Evolutionary conservation across 2,797 vertebrate species (phyloP), one percentile per base, ranked within the genome.

Genomic region (Gobio occitaniae): DNA sequence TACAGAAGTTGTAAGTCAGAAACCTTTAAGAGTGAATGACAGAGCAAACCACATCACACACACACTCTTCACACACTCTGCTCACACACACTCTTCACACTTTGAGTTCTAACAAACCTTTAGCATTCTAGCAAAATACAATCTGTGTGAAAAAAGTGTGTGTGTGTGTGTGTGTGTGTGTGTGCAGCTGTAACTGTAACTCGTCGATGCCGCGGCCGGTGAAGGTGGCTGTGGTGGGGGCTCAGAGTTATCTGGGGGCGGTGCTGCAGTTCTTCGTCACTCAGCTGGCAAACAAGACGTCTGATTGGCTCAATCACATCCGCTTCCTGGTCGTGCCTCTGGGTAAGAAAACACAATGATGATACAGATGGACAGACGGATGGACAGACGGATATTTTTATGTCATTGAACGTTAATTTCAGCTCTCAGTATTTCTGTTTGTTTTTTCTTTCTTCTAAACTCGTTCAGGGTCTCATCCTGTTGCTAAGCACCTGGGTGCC

Each of bases 261-360:
- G 96, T 99, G 89, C 95, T 99, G 85, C 97, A 97, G 89, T 98
- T 98, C 93, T 99, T 98, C 0, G 98, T 99, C 94, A 97, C 97
- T 83, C 97, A 99, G 41, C 93, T 99, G 87, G 97, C 98, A 90
- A 97, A 95, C 93, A 99, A 99, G 94, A 98, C 98, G 0, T 97
- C 98, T 0, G 98, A 99, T 88, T 99, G 98, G 98, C 97, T 99
- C 66, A 96, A 94, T 93, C 98, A 99, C 93, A 96, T 99, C 94
- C 96, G 97, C 87, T 97, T 99, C 91, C 96, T 99, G 90, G 96
- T 99, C 12, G 94, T 99, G 29, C 98, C 98, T 0, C 94, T 99
- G 16, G 98, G 98, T 99, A 86, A 95, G 92, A 69, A 44, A 21
- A 52, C 21, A 52, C 8, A 48, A 11, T 48, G 9, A 32, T 48